phyloP scores from a whole-genome alignment of 2,797 vertebrate genomes.

The Schizopygopsis malacanthus region DNA sequence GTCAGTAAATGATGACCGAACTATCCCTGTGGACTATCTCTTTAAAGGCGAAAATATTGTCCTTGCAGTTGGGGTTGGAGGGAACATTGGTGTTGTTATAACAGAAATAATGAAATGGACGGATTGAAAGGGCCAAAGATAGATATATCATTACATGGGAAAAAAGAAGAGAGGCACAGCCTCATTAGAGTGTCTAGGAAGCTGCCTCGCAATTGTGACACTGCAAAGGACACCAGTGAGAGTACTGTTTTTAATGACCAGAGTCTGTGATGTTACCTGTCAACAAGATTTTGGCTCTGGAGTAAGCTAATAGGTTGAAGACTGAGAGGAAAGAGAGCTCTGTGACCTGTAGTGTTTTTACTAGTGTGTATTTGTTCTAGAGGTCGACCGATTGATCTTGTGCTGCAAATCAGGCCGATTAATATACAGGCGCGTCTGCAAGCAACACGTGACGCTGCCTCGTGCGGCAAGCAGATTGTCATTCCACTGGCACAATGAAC shows the following conservation, averaged over 20 bases:
- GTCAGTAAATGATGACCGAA: background rate
- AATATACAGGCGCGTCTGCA: too few relatives aligned
- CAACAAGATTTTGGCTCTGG: constrained; percentile 9
- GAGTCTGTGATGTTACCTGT: constrained; percentile 45
- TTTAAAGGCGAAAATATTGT: constrained; percentile 8
- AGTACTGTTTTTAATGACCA: constrained; percentile 48
- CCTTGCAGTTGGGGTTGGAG: background rate
- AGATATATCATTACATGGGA: constrained; percentile 39
- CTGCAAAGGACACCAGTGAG: constrained; percentile 28
- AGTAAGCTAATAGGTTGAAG: constrained; percentile 26
- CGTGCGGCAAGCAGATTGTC: too few relatives aligned
- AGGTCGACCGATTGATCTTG: too few relatives aligned
- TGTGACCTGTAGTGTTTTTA: background rate
- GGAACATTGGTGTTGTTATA: constrained; percentile 34
- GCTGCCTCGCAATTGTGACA: constrained; percentile 19
- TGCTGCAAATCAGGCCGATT: too few relatives aligned
- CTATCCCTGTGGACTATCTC: background rate
- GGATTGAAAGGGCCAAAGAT: constrained; percentile 36
- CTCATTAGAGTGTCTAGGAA: constrained; percentile 52
- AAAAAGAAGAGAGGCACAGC: constrained; percentile 35
- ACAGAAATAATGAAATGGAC: constrained; percentile 51
- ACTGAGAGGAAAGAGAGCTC: constrained; percentile 6
- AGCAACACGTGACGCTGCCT: too few relatives aligned
- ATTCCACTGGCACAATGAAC: too few relatives aligned
- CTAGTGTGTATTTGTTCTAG: background rate